Conservation (phyloP, 2,113 vertebrate genomes). For the Tenebrosternarchus preto region DNA sequence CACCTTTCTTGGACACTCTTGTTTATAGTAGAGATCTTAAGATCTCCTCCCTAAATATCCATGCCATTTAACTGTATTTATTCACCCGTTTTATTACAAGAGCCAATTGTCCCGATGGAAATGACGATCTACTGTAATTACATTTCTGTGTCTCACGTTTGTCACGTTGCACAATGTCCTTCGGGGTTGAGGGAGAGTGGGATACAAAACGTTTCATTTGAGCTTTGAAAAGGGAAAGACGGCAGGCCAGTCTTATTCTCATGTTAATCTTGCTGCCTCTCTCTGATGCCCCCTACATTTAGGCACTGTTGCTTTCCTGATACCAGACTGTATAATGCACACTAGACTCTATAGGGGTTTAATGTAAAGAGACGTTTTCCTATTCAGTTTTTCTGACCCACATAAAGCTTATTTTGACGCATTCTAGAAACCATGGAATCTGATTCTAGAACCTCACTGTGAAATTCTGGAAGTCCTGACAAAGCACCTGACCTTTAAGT, state of each 20-base stretch:
- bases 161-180: slow-evolving; percentile 2
- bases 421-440: too few species aligned
- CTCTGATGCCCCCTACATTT: not conserved
- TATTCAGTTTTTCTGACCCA: slow-evolving; percentile 9
- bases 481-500: too few species aligned
- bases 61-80: slow-evolving; percentile 9
- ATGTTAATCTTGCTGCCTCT: not conserved
- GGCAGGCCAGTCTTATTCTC: not conserved
- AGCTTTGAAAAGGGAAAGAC: not conserved
- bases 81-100: not conserved
- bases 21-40: not conserved
- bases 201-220: not conserved
- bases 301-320: too few species aligned
- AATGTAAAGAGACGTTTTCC: too few species aligned
- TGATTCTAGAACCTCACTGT: too few species aligned
- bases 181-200: not conserved
- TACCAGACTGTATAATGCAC: not conserved
- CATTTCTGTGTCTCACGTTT: not conserved
- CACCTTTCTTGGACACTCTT: not conserved
- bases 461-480: too few species aligned
- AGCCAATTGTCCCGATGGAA: not conserved
- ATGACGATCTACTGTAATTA: slow-evolving; percentile 16
- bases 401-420: not conserved
- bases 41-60: not conserved
- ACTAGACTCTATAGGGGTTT: too few species aligned